Evolutionary conservation across 2,888 invertebrate species (phyloP).

Genomic region (Ormyrus labotus): DNA sequence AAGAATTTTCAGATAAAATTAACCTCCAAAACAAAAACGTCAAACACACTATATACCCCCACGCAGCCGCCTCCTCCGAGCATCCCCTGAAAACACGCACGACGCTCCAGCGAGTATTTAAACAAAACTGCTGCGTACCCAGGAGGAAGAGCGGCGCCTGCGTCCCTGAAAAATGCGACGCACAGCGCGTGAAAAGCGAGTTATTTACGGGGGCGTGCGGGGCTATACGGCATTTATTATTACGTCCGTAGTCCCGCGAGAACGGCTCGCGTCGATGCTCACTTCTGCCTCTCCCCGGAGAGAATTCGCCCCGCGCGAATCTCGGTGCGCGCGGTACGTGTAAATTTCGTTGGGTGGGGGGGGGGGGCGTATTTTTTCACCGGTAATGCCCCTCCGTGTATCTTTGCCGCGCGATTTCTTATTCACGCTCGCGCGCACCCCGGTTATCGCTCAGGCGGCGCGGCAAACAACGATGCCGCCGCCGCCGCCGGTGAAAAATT

Average conservation of each 20-base stretch:
- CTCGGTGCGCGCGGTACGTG: too few relatives aligned
- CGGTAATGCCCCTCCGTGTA: conserved; percentile 3
- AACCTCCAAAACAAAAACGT: too few relatives aligned
- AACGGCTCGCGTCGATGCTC: not conserved
- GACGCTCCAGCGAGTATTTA: conserved; percentile 29
- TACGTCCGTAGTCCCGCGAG: not conserved
- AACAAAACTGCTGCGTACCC: conserved; percentile 13
- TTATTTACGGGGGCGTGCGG: not conserved
- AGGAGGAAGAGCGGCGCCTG: too few relatives aligned
- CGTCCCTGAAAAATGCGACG: too few relatives aligned
- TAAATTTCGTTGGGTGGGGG: too few relatives aligned
- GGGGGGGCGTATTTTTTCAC: not conserved
- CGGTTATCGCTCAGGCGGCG: not conserved
- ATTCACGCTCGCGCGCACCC: conserved; percentile 2
- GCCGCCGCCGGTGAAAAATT: not conserved
- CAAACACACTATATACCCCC: too few relatives aligned
- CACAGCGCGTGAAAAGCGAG: too few relatives aligned
- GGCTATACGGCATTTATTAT: conserved; percentile 1
- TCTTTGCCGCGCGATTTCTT: conserved; percentile 3
- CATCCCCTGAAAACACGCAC: conserved; percentile 11
- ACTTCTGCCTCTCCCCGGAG: not conserved
- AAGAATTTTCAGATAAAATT: too few relatives aligned
- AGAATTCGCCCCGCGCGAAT: not conserved
- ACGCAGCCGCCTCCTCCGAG: too few relatives aligned
- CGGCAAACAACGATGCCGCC: not conserved